phyloP scores from a whole-genome alignment of 37 sponge, comb jelly and placozoan genomes.

The Chondrosia reniformis region DNA sequence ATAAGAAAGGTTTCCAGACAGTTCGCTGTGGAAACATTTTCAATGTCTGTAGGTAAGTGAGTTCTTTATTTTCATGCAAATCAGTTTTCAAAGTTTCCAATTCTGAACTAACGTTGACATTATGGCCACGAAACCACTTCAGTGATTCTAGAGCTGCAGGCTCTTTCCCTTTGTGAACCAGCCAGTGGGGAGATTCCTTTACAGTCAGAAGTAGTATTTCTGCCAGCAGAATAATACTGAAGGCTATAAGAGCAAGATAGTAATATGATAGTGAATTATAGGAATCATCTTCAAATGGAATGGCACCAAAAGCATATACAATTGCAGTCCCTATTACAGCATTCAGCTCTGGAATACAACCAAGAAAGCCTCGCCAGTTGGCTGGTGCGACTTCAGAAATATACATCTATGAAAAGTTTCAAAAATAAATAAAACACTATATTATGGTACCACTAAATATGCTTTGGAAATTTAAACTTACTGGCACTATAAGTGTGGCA shows the following conservation, averaged over 20 bases:
- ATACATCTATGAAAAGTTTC: constrained; percentile 54
- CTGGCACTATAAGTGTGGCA: constrained; percentile 39
- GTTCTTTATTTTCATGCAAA: neutral
- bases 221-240: constrained; percentile 36
- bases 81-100: constrained; percentile 19
- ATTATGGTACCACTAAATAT: too few species aligned
- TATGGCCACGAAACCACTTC: constrained; percentile 35
- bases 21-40: constrained; percentile 19
- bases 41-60: constrained; percentile 21
- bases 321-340: constrained; percentile 67
- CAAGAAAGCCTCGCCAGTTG: constrained; percentile 57
- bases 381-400: constrained; percentile 68
- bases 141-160: constrained; percentile 15
- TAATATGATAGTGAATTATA: constrained; percentile 30
- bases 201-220: constrained; percentile 50
- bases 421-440: neutral
- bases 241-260: constrained; percentile 35
- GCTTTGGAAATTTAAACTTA: too few species aligned
- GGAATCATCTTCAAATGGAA: neutral
- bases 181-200: constrained; percentile 76
- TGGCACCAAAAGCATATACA: constrained; percentile 42
- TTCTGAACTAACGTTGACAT: constrained; percentile 26
- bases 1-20: constrained; percentile 25
- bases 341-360: constrained; percentile 62
- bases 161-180: constrained; percentile 15